Percentiles rank a stretch among this genome's conserved stretches.
Evolutionary conservation across 2,113 vertebrate genomes (phyloP).

Genomic region (Todiramphus saurophagus): DNA sequence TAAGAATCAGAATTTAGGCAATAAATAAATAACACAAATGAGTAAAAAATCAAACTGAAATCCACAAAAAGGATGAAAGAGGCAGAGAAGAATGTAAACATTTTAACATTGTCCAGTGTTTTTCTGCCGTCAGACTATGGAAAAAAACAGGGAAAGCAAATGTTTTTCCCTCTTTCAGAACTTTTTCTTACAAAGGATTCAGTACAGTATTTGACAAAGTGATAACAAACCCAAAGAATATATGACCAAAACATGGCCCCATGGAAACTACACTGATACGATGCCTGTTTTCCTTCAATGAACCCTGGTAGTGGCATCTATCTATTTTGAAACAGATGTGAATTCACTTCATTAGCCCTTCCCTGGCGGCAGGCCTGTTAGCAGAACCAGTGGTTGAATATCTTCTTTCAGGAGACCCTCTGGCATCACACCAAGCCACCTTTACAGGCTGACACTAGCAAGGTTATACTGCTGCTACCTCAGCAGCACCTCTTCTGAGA

Average conservation of each 20-base stretch:
- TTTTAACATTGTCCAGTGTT: background rate
- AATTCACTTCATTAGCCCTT: background rate
- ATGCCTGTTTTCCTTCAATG: background rate
- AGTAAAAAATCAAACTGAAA: background rate
- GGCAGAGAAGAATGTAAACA: background rate
- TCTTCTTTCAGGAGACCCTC: background rate
- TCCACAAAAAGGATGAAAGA: background rate
- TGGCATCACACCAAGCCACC: background rate
- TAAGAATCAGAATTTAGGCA: background rate
- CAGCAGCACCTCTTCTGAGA: background rate
- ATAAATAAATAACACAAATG: background rate
- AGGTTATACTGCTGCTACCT: background rate
- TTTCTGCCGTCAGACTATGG: background rate
- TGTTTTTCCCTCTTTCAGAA: background rate
- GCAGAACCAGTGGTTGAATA: background rate
- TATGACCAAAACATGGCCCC: background rate
- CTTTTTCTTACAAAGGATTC: background rate
- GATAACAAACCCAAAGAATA: background rate
- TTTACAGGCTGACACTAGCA: background rate
- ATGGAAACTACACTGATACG: background rate
- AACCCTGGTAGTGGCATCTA: background rate
- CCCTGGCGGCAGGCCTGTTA: fast-evolving
- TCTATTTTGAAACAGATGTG: background rate
- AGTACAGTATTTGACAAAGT: background rate
- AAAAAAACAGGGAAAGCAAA: fast-evolving